These are phyloP conservation scores for Spisula subtruncata DNA, from an alignment of 2,888 invertebrate genomes.

Conservation along the genomic window DNA sequence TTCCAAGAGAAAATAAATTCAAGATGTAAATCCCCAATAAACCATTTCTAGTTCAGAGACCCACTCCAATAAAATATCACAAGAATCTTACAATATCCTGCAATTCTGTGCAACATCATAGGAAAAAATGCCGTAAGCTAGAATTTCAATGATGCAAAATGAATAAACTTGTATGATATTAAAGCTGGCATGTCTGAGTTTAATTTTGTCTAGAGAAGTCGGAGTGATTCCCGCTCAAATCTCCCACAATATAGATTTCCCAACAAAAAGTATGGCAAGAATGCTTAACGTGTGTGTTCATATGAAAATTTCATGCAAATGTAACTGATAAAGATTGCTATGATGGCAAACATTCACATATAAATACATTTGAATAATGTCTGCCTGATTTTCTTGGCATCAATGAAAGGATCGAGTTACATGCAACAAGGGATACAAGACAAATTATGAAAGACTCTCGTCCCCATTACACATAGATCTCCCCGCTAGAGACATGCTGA, in stretches of 20 bases:
- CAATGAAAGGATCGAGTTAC: too few species aligned
- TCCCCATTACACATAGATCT: too few species aligned
- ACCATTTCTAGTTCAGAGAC: not conserved
- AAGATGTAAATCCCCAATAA: not conserved
- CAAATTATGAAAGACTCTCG: too few species aligned
- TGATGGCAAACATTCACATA: not conserved
- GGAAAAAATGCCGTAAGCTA: not conserved
- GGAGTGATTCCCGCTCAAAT: not conserved
- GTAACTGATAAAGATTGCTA: not conserved
- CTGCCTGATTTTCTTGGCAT: not conserved
- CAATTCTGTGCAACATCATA: not conserved
- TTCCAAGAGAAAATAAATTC: too few species aligned
- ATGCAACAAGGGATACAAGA: too few species aligned
- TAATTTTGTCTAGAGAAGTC: not conserved
- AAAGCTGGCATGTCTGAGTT: conserved; percentile 10
- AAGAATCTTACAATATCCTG: not conserved
- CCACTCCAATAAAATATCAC: not conserved
- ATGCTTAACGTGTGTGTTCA: not conserved
- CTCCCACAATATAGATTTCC: not conserved
- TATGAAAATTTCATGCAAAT: not conserved
- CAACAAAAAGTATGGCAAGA: not conserved
- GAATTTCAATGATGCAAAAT: not conserved
- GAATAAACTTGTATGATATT: not conserved
- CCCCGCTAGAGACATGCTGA: too few species aligned
- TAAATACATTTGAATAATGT: not conserved